These are phyloP conservation scores for Rhinoptilus africanus DNA, from an alignment of 2,113 vertebrate genomes.

Conservation along the genomic window DNA sequence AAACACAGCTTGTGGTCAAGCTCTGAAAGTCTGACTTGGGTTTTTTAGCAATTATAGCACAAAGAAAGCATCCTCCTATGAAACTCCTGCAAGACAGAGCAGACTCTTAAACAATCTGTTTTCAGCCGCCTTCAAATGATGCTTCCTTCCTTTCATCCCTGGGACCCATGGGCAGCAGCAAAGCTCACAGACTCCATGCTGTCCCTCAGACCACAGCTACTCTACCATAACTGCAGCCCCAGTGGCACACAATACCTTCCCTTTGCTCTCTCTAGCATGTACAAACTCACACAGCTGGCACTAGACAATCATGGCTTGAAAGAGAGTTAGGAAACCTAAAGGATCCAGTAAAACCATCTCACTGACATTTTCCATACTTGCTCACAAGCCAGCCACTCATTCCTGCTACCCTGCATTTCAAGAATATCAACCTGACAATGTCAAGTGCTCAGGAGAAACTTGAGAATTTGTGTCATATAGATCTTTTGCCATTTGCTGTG, in stretches of 20 bases:
- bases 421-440: background rate
- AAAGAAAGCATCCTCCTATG: background rate
- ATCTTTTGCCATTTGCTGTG: background rate
- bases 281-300: background rate
- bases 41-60: background rate
- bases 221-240: background rate
- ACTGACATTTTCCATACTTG: background rate
- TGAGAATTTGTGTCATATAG: background rate
- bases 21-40: background rate
- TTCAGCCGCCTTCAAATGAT: background rate
- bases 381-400: background rate
- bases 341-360: background rate
- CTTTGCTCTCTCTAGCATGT: fast-evolving
- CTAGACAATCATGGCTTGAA: background rate
- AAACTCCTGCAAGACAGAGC: background rate
- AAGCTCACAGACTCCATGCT: background rate
- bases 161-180: background rate
- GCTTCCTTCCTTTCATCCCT: background rate
- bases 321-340: background rate
- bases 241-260: background rate
- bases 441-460: background rate
- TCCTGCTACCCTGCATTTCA: background rate
- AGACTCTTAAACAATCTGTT: background rate
- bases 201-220: background rate
- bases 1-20: background rate